Evolutionary conservation across 2,888 invertebrate species (phyloP), one percentile per base, ranked within the genome.

Genomic region (Tinea pellionella): DNA sequence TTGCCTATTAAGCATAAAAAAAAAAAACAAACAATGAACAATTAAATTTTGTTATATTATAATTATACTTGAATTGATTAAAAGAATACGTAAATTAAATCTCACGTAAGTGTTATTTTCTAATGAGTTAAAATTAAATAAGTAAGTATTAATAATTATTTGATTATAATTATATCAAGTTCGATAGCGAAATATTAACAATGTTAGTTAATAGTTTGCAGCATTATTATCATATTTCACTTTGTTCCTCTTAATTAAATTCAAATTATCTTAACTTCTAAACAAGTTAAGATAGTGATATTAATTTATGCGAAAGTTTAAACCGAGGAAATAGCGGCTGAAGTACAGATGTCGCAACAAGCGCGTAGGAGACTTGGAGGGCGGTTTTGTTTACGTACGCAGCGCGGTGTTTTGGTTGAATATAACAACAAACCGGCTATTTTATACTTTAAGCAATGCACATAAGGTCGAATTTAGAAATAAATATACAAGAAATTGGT

Each of bases 371-470:
- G 18, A 9, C 55, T 55, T 15, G 4, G 24, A 24, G 55, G 55
- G 24, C 32, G 57, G 57, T 15, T 55, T 57, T 57, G 57, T 57
- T 57, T 30, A 57, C 57, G 32, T 57, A 57, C 55, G 55, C 57
- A 57, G 32, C 2, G 18, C 13, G 47, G 13, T 47, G 47, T 47
- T 47, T 47, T 47, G 47, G 47, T 47, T 37, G 13, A 47, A 47
- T 47, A 47, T 47, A 8, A 9, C 15, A 2, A 47, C 47, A 2
- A 9, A 37, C 2, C 37, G 2, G 47, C 13, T 16, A 47, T 8
- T 47, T 47, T 47, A 47, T 4, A 15, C 47, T 47, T 13, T 47
- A 47, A 2, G 47, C 4, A 9, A 47, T 6, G 13, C 8, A n/a
- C 6, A 15, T 16, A 47, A 47, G 47, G 47, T 47, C 13, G 47